Conservation (phyloP, 2,888 invertebrate genomes). For the Julus scanicus region DNA sequence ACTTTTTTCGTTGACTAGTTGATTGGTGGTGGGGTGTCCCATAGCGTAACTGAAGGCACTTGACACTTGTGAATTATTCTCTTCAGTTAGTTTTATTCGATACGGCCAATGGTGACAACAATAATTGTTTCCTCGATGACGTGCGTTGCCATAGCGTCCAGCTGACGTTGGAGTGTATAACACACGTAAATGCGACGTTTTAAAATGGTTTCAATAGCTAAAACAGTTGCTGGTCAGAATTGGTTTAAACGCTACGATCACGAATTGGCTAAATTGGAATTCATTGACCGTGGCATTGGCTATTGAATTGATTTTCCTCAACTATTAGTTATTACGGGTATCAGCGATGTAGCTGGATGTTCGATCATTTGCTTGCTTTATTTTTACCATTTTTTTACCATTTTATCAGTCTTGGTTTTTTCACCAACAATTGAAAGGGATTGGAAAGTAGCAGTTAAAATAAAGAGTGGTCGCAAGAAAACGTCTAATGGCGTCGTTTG, state of each 20-base stretch:
- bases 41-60: background rate
- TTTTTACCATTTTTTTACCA: background rate
- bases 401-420: background rate
- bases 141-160: too few species aligned
- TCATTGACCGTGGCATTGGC: background rate
- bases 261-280: background rate
- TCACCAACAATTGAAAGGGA: background rate
- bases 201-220: too few species aligned
- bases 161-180: too few species aligned
- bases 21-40: background rate
- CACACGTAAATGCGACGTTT: too few species aligned
- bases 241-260: too few species aligned
- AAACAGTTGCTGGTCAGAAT: too few species aligned
- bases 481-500: constrained; percentile 34
- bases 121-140: too few species aligned
- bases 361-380: background rate
- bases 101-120: too few species aligned
- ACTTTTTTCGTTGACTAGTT: background rate
- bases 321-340: background rate
- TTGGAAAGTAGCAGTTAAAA: background rate
- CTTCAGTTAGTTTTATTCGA: background rate
- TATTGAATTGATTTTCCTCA: background rate
- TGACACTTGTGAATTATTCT: background rate
- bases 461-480: background rate
- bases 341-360: background rate